Conservation (phyloP, 2,113 vertebrate genomes). For the Equus quagga region DNA sequence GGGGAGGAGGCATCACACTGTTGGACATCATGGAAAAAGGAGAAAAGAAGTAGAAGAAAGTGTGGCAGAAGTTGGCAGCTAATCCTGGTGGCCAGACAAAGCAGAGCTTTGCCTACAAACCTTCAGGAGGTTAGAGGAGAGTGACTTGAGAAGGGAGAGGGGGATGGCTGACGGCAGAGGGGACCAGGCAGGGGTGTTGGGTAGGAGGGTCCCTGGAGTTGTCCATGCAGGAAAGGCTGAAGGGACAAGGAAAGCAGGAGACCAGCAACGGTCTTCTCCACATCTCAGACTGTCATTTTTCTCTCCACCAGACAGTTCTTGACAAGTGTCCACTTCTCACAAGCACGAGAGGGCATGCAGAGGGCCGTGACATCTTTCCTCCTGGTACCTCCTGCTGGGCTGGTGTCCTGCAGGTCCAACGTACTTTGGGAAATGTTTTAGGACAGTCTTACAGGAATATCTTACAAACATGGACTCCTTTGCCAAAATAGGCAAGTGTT, state of each 20-base stretch:
- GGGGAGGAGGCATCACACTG: neutral
- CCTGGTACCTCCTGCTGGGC: neutral
- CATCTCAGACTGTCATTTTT: neutral
- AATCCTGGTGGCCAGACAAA: neutral
- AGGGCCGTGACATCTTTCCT: neutral
- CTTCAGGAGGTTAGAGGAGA: neutral
- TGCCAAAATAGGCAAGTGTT: constrained; percentile 64
- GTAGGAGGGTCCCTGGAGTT: neutral
- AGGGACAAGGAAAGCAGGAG: neutral
- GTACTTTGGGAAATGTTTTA: neutral
- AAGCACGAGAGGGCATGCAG: neutral
- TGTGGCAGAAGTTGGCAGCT: neutral
- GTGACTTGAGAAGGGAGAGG: neutral
- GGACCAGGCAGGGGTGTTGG: neutral
- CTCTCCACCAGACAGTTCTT: neutral
- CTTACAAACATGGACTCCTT: constrained; percentile 21
- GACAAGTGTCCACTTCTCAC: neutral
- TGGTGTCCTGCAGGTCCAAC: neutral
- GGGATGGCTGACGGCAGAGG: neutral
- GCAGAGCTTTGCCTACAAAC: neutral
- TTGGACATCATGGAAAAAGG: neutral
- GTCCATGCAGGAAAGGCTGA: neutral
- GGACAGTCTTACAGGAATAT: constrained; percentile 53
- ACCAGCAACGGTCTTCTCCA: neutral
- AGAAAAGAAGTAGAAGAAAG: neutral